A percentile compares a stretch with the other conserved stretches of the same genome.
These are phyloP conservation scores for Subanguina moxae DNA, from an alignment of 1,140 invertebrate genomes.

Conservation along the genomic window DNA sequence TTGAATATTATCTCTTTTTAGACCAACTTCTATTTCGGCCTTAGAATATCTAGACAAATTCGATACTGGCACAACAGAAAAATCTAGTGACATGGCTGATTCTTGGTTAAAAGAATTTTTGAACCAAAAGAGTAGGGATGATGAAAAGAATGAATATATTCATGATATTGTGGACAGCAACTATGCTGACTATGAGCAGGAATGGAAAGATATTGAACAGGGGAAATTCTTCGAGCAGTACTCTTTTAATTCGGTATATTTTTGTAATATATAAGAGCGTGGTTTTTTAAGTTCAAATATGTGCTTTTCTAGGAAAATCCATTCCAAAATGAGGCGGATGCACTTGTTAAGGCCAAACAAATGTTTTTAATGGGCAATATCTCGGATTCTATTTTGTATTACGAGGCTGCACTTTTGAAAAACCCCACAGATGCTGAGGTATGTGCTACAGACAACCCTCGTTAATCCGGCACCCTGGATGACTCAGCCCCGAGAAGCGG, in stretches of 20 bases:
- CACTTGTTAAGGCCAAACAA: slow-evolving; percentile 78
- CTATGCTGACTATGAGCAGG: slow-evolving; percentile 12
- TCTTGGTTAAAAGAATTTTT: slow-evolving; percentile 66
- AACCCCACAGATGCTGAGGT: slow-evolving; percentile 75
- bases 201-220: slow-evolving; percentile 20
- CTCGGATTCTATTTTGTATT: slow-evolving; percentile 87
- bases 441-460: no score
- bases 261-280: background rate
- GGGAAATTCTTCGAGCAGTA: slow-evolving; percentile 8
- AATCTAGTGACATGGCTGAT: slow-evolving; percentile 56
- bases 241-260: slow-evolving; percentile 19
- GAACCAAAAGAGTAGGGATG: background rate
- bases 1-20: background rate
- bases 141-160: slow-evolving; percentile 7
- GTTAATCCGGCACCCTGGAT: no score
- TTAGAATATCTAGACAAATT: slow-evolving; percentile 66
- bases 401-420: slow-evolving; percentile 88
- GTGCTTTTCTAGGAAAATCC: slow-evolving; percentile 28
- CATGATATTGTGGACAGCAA: slow-evolving; percentile 11
- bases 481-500: no score
- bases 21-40: slow-evolving; percentile 62
- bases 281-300: background rate
- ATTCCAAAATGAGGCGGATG: slow-evolving; percentile 64
- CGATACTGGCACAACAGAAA: slow-evolving; percentile 54
- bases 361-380: slow-evolving; percentile 80